These are phyloP conservation scores for Phymatocera aterrima DNA, from an alignment of 2,888 invertebrate genomes.

Conservation along the genomic window DNA sequence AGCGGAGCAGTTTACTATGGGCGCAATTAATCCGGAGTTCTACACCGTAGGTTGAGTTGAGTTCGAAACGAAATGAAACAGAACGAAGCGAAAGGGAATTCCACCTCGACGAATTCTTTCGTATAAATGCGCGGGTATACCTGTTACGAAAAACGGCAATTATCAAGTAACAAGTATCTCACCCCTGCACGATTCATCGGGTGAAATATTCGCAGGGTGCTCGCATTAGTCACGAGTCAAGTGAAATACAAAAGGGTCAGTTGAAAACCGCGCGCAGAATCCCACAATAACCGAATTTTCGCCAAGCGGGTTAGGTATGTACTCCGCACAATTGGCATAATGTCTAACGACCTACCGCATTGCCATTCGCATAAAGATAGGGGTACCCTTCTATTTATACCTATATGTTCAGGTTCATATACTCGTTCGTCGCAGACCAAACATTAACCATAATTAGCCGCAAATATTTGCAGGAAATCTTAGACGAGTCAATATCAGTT, in stretches of 20 bases:
- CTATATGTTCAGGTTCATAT: too few species aligned
- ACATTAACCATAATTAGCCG: too few species aligned
- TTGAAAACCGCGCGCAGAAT: background rate
- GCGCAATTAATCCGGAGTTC: constrained; percentile 28
- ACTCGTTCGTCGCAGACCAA: too few species aligned
- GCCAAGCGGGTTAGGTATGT: constrained; percentile 19
- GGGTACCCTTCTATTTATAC: too few species aligned
- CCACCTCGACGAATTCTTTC: constrained; percentile 15
- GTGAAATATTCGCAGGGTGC: constrained; percentile 31
- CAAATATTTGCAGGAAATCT: too few species aligned
- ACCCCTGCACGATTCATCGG: constrained; percentile 1
- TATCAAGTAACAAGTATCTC: constrained; percentile 12
- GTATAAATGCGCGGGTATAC: background rate
- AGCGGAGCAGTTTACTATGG: constrained; percentile 20
- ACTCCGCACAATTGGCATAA: constrained; percentile 22
- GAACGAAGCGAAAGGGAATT: background rate
- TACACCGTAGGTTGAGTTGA: background rate
- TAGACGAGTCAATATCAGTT: too few species aligned
- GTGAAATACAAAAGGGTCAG: constrained; percentile 33
- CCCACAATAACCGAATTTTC: constrained; percentile 27
- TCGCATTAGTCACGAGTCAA: constrained; percentile 29
- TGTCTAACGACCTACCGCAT: constrained; percentile 7
- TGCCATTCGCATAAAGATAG: background rate
- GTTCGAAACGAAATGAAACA: too few species aligned
- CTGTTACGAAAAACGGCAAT: constrained; percentile 27